Conservation (phyloP, 2,113 vertebrate genomes). For the Equus przewalskii region DNA sequence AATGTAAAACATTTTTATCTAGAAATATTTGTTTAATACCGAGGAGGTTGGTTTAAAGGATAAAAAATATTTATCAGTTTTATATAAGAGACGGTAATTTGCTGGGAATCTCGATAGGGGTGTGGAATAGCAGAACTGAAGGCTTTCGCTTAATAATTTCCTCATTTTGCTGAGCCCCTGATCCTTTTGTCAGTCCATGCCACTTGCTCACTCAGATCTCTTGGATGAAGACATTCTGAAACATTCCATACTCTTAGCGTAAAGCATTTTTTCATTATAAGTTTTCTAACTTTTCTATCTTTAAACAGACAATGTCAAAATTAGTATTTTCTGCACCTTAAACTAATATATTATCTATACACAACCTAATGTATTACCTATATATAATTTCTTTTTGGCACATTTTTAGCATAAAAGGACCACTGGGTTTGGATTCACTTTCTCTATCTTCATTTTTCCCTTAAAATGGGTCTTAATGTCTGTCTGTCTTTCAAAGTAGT, state of each 20-base stretch:
- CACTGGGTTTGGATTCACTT: not conserved
- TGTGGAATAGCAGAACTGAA: not conserved
- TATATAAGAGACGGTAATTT: not conserved
- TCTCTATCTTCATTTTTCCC: not conserved
- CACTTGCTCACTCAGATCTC: not conserved
- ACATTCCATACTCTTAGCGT: not conserved
- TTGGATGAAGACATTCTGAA: not conserved
- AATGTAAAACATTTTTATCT: not conserved
- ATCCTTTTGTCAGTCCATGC: not conserved
- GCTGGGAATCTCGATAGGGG: not conserved
- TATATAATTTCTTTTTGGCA: not conserved
- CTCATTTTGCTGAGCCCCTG: not conserved
- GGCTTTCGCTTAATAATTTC: not conserved
- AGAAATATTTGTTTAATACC: not conserved
- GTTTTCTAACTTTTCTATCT: not conserved
- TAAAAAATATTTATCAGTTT: not conserved
- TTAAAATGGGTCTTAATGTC: not conserved
- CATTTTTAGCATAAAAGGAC: fast-evolving
- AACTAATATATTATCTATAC: not conserved
- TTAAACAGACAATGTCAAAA: not conserved
- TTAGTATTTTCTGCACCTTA: not conserved
- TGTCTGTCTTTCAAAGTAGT: too few species aligned
- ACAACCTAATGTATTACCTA: not conserved
- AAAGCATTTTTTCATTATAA: not conserved
- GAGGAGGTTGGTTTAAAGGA: not conserved